These are phyloP conservation scores for Thysanoteuthis rhombus DNA, from an alignment of 2,888 invertebrate species.

Conservation along the genomic window DNA sequence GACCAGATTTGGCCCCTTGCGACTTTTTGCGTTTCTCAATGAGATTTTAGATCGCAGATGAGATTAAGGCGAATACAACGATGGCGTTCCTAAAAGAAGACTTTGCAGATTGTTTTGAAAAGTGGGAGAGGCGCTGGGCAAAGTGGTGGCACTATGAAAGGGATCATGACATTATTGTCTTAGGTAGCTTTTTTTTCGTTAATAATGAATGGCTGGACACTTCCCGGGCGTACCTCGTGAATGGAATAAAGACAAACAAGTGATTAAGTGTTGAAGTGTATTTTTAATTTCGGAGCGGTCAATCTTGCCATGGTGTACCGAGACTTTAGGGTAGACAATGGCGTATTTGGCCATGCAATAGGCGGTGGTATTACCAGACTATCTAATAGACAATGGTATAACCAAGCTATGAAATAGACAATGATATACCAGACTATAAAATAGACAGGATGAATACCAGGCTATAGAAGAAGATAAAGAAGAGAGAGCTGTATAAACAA, in stretches of 20 bases:
- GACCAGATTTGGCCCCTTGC: too few species aligned
- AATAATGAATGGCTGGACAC: too few species aligned
- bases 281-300: neutral
- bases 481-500: conserved; percentile 13
- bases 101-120: too few species aligned
- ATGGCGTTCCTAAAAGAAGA: too few species aligned
- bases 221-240: too few species aligned
- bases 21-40: too few species aligned
- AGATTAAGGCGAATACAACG: too few species aligned
- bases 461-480: neutral
- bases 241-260: neutral
- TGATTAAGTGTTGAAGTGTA: neutral
- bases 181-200: too few species aligned
- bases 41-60: too few species aligned
- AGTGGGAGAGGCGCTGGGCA: too few species aligned
- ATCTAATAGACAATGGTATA: neutral
- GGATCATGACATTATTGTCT: too few species aligned
- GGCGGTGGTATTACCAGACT: neutral
- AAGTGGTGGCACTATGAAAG: too few species aligned
- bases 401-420: neutral
- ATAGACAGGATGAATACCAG: neutral
- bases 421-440: neutral
- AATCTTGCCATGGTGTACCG: conserved; percentile 12
- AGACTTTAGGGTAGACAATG: neutral
- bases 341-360: neutral